Base-by-base conservation (phyloP, 2,797 vertebrate species). In the Carapus acus region DNA sequence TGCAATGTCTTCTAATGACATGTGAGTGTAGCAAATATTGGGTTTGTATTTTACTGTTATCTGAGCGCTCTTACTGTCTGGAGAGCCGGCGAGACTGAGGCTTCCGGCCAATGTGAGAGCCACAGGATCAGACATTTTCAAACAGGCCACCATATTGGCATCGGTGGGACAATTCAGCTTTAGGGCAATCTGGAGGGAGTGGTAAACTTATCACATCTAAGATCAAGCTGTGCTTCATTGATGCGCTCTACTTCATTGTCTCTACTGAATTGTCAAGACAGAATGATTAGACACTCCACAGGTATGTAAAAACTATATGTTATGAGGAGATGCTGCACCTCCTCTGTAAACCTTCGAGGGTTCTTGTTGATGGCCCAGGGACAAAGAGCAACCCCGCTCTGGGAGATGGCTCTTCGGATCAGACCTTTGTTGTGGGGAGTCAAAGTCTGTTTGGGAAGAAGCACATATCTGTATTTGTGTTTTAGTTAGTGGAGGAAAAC, bases 401-500 rank as follows among this genome's bases (percentile, higher is more conserved):
- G 93, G 58, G 92, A 93, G 78, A 98, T 96, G 67, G 91, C 94
- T 74, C 92, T 87, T 57, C 73, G 91, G 75, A 97, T 65, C 49
- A 96, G 49, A 1, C 94, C 96, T 60, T 90, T 91, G 80, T 91
- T 98, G 80, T 93, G 80, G 0, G 94, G 93, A 13, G 81, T 78
- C 19, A 98, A 65, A 0, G 55, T 94, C 94, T 96, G 74, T 55
- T 27, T 41, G 17, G 24, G 19, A n/a, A 56, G 31, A 42, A 8
- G 31, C 2, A 34, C 18, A 52, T 31, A 36, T 33, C 63, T 15
- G 39, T n/a, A n/a, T n/a, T n/a, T n/a, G n/a, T n/a, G n/a, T n/a
- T n/a, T n/a, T n/a, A n/a, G n/a, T 8, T 23, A 16, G 22, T 33
- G 16, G 4, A 7, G 24, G 24, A 27, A 27, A 27, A 9, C 4